Evolutionary conservation across 53 echinoderm and acorn worm species (phyloP).

Genomic region (Crossaster papposus): DNA sequence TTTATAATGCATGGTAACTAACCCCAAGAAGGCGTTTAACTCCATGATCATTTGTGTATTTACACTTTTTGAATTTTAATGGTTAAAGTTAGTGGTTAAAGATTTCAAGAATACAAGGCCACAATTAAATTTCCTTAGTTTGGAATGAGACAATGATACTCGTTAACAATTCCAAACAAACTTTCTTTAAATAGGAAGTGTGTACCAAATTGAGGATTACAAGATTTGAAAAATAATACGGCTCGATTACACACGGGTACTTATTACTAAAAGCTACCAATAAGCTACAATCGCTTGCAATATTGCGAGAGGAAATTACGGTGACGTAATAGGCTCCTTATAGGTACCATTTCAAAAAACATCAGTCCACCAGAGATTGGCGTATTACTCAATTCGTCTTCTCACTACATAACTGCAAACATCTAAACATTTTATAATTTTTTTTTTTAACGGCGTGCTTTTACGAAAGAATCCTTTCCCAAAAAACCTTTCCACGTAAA

Average conservation of each 20-base stretch:
- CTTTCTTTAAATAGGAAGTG: constrained; percentile 5
- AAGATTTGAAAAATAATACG: constrained; percentile 33
- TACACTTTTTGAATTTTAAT: constrained; percentile 35
- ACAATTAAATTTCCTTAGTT: background rate
- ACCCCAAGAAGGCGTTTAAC: constrained; percentile 19
- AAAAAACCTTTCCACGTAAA: background rate
- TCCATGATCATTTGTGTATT: constrained; percentile 18
- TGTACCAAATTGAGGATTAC: constrained; percentile 20
- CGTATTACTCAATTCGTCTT: background rate
- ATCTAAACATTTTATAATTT: background rate
- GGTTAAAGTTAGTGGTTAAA: background rate
- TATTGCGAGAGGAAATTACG: background rate
- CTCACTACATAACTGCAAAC: constrained; percentile 49
- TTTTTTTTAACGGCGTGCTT: background rate
- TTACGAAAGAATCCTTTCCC: background rate
- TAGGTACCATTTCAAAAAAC: constrained; percentile 1
- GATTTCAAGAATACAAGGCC: background rate
- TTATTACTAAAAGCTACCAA: background rate
- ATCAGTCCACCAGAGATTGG: background rate
- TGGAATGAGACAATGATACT: background rate
- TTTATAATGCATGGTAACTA: constrained; percentile 44
- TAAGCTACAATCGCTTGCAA: constrained; percentile 12
- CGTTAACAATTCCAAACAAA: constrained; percentile 2
- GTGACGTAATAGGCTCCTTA: background rate
- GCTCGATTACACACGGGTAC: background rate